Evolutionary conservation across 2,113 vertebrate species (phyloP).

Genomic region (Sarotherodon lohbergeri): DNA sequence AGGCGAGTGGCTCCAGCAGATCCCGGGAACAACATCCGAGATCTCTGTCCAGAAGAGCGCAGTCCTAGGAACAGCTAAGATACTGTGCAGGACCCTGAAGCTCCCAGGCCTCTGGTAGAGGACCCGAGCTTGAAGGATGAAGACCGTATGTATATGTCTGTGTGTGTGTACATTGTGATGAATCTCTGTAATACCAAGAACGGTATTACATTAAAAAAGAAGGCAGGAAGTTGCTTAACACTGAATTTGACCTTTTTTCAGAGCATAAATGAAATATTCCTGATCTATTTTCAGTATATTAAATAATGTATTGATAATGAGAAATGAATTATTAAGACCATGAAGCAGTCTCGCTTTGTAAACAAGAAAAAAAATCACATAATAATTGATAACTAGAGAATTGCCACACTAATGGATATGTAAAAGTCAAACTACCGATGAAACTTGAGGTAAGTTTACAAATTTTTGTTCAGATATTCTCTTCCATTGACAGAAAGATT

Average conservation of each 20-base stretch:
- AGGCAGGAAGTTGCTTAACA: fast-evolving
- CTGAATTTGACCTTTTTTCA: not conserved
- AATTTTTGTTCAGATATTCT: not conserved
- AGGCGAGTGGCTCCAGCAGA: too few species aligned
- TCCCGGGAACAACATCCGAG: too few species aligned
- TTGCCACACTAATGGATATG: fast-evolving
- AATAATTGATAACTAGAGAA: not conserved
- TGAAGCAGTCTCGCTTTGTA: not conserved
- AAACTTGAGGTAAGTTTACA: not conserved
- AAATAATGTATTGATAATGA: not conserved
- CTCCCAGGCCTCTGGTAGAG: too few species aligned
- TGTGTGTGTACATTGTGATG: not conserved
- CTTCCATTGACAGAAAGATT: not conserved
- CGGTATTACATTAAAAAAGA: not conserved
- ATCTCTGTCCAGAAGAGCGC: too few species aligned
- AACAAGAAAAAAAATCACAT: not conserved
- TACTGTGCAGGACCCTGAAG: too few species aligned
- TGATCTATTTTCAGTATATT: not conserved
- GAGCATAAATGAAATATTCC: not conserved
- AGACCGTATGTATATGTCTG: too few species aligned
- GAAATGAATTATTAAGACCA: not conserved
- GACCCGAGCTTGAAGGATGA: too few species aligned
- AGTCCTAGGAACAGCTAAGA: too few species aligned
- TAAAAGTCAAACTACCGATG: not conserved
- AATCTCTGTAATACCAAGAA: not conserved